Evolutionary conservation across 2,888 invertebrate genomes (phyloP).

Genomic region (Clistopyga incitator): DNA sequence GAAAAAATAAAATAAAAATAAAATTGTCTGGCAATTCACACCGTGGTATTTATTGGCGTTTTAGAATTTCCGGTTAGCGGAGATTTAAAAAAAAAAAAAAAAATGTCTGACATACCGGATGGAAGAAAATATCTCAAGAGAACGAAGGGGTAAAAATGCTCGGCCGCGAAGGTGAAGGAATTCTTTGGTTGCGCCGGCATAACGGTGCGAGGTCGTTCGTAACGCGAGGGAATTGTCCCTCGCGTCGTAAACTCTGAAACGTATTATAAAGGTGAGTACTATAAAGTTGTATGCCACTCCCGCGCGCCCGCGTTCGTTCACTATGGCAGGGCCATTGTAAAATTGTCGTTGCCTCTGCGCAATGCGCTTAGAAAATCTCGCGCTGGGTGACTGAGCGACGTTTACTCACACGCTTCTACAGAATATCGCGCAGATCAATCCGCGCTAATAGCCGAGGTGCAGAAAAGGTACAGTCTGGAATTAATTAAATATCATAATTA

Average conservation of each 20-base stretch:
- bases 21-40: background rate
- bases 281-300: slow-evolving; percentile 79
- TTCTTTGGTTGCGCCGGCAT: slow-evolving; percentile 35
- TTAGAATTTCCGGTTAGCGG: background rate
- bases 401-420: too few species aligned
- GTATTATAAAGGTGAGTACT: slow-evolving; percentile 79
- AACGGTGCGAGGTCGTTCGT: slow-evolving; percentile 57
- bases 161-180: slow-evolving; percentile 19
- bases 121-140: slow-evolving; percentile 20
- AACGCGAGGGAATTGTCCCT: slow-evolving; percentile 68
- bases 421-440: too few species aligned
- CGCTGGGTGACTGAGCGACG: background rate
- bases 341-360: slow-evolving; percentile 74
- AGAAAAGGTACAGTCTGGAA: too few species aligned
- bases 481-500: too few species aligned
- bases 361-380: slow-evolving; percentile 61
- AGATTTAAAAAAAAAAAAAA: too few species aligned
- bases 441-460: too few species aligned
- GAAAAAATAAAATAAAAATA: too few species aligned
- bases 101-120: slow-evolving; percentile 15
- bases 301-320: slow-evolving; percentile 64
- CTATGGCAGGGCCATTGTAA: slow-evolving; percentile 76
- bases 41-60: background rate
- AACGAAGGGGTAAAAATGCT: background rate
- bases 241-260: slow-evolving; percentile 77